Evolutionary conservation across 2,113 vertebrate genomes (phyloP).

Genomic region (Hippopotamus amphibius): DNA sequence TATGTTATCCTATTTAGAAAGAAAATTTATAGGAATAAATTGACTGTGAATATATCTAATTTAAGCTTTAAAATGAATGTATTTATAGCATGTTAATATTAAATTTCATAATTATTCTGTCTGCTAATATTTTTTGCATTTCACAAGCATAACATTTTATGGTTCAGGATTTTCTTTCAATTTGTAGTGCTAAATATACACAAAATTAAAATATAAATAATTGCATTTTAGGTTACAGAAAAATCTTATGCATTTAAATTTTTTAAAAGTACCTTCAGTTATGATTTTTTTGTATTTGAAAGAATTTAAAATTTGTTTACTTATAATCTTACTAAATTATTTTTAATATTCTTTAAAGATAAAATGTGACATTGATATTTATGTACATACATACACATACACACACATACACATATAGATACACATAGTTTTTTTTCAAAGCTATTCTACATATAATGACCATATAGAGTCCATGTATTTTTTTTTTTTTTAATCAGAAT

Average conservation of each 20-base stretch:
- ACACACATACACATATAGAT: not conserved
- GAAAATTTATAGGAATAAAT: not conserved
- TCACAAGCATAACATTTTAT: not conserved
- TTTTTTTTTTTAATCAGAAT: not conserved
- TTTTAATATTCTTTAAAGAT: not conserved
- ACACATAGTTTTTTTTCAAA: not conserved
- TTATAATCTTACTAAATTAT: not conserved
- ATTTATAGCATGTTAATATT: not conserved
- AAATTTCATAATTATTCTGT: constrained; percentile 22
- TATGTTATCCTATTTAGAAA: not conserved
- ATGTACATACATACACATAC: not conserved
- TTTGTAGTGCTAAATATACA: not conserved
- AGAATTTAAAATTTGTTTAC: not conserved
- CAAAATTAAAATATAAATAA: not conserved
- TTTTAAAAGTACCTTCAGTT: not conserved
- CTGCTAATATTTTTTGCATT: not conserved
- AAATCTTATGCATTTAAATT: not conserved
- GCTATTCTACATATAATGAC: not conserved
- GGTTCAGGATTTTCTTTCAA: not conserved
- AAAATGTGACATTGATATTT: not conserved
- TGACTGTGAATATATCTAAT: not conserved
- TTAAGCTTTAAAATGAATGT: not conserved
- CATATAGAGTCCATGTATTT: not conserved
- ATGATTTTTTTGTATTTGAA: not conserved
- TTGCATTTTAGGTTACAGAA: not conserved